Evolutionary conservation across 2,113 vertebrate genomes (phyloP).

Genomic region (Herpetotheres cachinnans): DNA sequence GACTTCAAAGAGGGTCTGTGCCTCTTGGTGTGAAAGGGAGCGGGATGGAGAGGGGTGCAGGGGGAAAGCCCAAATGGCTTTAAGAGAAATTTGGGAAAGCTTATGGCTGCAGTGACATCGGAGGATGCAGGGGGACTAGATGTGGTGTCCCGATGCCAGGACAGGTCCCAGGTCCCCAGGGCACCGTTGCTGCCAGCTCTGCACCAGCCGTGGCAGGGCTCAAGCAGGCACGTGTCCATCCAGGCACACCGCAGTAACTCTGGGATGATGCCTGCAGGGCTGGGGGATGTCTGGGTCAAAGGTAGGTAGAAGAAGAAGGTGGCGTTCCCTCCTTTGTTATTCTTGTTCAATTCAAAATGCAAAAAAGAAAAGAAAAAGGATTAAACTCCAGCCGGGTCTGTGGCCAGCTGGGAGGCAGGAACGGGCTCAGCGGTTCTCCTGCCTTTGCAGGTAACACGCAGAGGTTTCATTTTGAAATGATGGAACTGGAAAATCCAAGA

Average conservation of each 20-base stretch:
- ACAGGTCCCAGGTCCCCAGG: neutral
- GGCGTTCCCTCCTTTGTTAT: neutral
- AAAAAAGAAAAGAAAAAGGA: neutral
- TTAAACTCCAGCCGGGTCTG: fast-evolving
- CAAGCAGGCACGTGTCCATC: neutral
- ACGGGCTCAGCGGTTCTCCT: fast-evolving
- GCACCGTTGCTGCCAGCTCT: neutral
- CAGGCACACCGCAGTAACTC: fast-evolving
- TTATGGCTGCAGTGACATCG: neutral
- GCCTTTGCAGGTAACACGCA: neutral
- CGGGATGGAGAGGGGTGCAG: neutral
- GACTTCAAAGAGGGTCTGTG: neutral
- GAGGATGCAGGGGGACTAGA: neutral
- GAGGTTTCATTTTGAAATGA: neutral
- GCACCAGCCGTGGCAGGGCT: neutral
- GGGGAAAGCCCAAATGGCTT: fast-evolving
- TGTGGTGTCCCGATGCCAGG: fast-evolving
- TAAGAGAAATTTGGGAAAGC: neutral
- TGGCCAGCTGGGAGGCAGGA: neutral
- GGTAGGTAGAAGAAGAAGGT: neutral
- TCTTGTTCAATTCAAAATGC: neutral
- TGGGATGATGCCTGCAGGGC: neutral
- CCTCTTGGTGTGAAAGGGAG: neutral
- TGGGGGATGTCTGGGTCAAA: fast-evolving
- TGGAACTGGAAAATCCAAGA: neutral